Evolutionary conservation across 2,113 vertebrate species (phyloP).

Genomic region (Monopterus albus): DNA sequence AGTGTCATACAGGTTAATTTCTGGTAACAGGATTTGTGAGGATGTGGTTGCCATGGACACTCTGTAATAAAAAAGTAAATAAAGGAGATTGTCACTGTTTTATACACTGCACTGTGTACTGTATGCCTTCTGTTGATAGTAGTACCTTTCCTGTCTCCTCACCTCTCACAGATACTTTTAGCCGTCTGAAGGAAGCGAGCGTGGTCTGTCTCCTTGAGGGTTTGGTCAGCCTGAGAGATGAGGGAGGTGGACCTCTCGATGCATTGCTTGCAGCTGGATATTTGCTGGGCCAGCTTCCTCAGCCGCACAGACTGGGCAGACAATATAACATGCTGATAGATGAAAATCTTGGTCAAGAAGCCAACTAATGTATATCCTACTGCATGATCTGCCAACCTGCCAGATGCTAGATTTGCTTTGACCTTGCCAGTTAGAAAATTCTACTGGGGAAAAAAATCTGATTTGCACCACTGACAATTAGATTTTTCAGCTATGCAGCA

Average conservation of each 20-base stretch:
- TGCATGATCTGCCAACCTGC: not conserved
- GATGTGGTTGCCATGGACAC: slow-evolving; percentile 98
- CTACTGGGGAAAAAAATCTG: slow-evolving; percentile 3
- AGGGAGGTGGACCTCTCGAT: slow-evolving; percentile 95
- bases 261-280: slow-evolving; percentile 96
- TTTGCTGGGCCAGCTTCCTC: slow-evolving; percentile 96
- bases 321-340: slow-evolving; percentile 33
- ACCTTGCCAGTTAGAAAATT: slow-evolving; percentile 22
- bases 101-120: not conserved
- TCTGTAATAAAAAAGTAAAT: slow-evolving; percentile 76
- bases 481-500: slow-evolving; percentile 35
- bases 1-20: slow-evolving; percentile 97
- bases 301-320: slow-evolving; percentile 88
- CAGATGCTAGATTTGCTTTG: slow-evolving; percentile 39
- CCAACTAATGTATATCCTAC: not conserved
- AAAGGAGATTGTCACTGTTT: slow-evolving; percentile 7
- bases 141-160: slow-evolving; percentile 39
- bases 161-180: slow-evolving; percentile 96
- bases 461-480: slow-evolving; percentile 30
- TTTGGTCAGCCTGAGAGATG: slow-evolving; percentile 96
- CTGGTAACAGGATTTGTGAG: slow-evolving; percentile 96
- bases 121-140: not conserved
- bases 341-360: slow-evolving; percentile 29
- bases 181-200: slow-evolving; percentile 96
- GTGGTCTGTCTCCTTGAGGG: slow-evolving; percentile 94